A percentile compares a stretch with the other conserved stretches of the same genome.
Evolutionary conservation across 2,797 vertebrate genomes (phyloP).

Genomic region (Eurystomus glaucurus): DNA sequence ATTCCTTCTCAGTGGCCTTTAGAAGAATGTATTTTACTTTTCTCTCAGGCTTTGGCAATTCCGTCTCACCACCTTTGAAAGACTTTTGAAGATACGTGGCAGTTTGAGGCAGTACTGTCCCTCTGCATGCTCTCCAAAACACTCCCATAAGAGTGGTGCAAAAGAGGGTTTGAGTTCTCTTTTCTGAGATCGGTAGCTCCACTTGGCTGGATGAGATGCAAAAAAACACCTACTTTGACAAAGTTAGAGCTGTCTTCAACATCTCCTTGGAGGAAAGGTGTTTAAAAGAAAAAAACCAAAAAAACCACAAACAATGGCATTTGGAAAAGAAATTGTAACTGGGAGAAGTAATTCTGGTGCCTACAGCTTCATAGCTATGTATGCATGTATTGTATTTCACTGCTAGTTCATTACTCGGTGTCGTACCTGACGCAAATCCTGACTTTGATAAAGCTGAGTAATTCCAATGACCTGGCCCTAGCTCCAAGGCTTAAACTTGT

Average conservation of each 20-base stretch:
- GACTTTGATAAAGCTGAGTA: background rate
- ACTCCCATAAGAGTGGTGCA: background rate
- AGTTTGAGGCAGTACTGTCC: background rate
- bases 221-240: background rate
- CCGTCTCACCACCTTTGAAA: background rate
- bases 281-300: background rate
- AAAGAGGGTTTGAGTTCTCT: background rate
- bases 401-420: background rate
- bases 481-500: background rate
- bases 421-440: background rate
- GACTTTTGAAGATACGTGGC: background rate
- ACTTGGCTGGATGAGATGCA: background rate
- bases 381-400: too few relatives aligned
- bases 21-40: background rate
- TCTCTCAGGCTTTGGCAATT: background rate
- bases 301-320: background rate
- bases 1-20: background rate
- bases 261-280: background rate
- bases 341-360: background rate
- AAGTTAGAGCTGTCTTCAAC: background rate
- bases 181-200: background rate
- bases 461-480: background rate
- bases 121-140: background rate
- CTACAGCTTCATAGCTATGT: background rate
- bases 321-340: background rate